Percentiles rank a stretch among this genome's conserved stretches.
These are phyloP conservation scores for Phrynosoma platyrhinos DNA, from an alignment of 2,113 vertebrate species.

Conservation along the genomic window DNA sequence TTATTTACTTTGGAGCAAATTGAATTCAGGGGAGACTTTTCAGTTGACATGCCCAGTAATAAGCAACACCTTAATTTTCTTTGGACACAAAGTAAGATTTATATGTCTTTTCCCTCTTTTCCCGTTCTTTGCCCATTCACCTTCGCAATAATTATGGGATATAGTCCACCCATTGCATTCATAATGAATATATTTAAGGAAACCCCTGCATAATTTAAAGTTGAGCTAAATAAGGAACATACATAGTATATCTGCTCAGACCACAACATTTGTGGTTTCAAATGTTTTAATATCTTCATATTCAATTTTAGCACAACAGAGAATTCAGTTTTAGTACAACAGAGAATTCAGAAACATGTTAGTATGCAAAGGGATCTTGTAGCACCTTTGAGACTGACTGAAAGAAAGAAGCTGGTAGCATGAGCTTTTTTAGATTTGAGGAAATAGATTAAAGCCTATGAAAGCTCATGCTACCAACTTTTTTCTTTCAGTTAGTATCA, in stretches of 20 bases:
- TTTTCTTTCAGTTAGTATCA: too few relatives aligned
- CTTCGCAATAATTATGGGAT: background rate
- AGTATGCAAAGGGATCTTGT: too few relatives aligned
- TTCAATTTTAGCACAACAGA: background rate
- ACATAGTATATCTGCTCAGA: background rate
- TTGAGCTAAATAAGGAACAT: background rate
- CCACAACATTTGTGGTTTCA: too few relatives aligned
- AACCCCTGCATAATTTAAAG: background rate
- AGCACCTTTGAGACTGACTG: too few relatives aligned
- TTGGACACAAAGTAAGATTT: background rate
- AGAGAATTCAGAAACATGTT: too few relatives aligned
- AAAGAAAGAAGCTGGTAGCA: too few relatives aligned
- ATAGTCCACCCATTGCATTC: background rate
- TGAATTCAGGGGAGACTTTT: background rate
- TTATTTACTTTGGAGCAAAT: background rate
- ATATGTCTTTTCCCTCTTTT: background rate
- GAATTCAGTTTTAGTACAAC: background rate
- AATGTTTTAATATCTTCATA: background rate
- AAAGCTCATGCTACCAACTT: too few relatives aligned
- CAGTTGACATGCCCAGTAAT: background rate
- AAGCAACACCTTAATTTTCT: background rate
- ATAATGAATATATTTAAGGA: background rate
- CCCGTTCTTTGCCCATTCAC: background rate
- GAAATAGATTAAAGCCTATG: too few relatives aligned
- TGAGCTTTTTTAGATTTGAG: too few relatives aligned